Percentiles rank a stretch among this genome's conserved stretches.
Evolutionary conservation across 2,888 invertebrate species (phyloP).

Genomic region (Melieria omissa): DNA sequence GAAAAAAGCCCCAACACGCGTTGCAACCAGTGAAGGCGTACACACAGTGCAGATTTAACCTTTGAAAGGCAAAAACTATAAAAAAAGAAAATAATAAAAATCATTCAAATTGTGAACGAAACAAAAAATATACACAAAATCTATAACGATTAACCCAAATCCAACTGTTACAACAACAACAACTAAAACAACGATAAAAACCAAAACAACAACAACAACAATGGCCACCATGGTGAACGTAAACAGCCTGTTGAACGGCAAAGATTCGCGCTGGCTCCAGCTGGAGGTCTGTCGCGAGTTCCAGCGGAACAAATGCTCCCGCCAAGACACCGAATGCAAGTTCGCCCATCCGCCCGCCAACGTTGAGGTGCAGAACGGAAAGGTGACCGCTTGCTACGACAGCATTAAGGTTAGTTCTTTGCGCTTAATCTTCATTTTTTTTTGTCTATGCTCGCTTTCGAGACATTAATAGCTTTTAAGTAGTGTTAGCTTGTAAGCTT

Average conservation of each 20-base stretch:
- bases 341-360: constrained; percentile 99
- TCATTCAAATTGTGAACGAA: constrained; percentile 4
- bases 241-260: constrained; percentile 96
- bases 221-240: constrained; percentile 94
- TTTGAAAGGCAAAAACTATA: too few relatives aligned
- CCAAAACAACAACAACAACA: constrained; percentile 23
- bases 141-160: constrained; percentile 21
- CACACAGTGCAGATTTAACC: not conserved
- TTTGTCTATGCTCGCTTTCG: too few relatives aligned
- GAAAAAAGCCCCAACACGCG: not conserved
- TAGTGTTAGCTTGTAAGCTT: not conserved
- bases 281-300: constrained; percentile 99
- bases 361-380: constrained; percentile 99
- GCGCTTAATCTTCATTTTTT: not conserved
- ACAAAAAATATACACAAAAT: constrained; percentile 2
- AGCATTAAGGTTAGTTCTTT: constrained; percentile 94
- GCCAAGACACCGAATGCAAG: constrained; percentile 99
- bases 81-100: not conserved
- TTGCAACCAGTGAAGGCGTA: not conserved
- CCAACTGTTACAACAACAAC: constrained; percentile 18
- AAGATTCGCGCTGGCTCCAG: constrained; percentile 99
- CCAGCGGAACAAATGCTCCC: constrained; percentile 99
- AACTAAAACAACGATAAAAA: constrained; percentile 1
- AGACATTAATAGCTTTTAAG: not conserved
- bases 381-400: constrained; percentile 99